phyloP scores from a whole-genome alignment of 1,140 invertebrate species.

The Drosophila ogumai region DNA sequence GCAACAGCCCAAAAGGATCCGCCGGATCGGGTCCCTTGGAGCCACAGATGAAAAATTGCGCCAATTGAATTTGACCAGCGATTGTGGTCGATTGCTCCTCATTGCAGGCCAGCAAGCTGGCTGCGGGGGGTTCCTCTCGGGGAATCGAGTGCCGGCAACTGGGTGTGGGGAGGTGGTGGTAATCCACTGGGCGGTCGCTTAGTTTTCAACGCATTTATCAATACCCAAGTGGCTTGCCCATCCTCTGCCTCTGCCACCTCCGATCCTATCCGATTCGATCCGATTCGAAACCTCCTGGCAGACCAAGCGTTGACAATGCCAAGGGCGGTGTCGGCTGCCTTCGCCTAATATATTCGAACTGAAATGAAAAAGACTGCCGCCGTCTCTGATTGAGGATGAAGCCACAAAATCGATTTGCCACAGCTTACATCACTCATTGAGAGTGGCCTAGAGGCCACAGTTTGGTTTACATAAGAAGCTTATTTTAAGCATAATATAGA shows the following conservation, averaged over 20 bases:
- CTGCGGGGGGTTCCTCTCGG: constrained; percentile 14
- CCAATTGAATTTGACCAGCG: constrained; percentile 81
- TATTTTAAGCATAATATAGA: background rate
- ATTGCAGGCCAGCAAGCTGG: constrained; percentile 38
- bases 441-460: background rate
- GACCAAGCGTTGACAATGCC: constrained; percentile 71
- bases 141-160: constrained; percentile 11
- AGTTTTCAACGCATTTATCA: constrained; percentile 83
- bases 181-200: constrained; percentile 81
- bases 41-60: constrained; percentile 79
- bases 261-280: background rate
- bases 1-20: constrained; percentile 47
- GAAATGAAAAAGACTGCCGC: constrained; percentile 32
- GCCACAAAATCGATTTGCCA: constrained; percentile 52
- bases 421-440: constrained; percentile 37
- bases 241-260: constrained; percentile 21
- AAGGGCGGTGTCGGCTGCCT: constrained; percentile 43
- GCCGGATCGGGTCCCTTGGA: constrained; percentile 67
- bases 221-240: constrained; percentile 70
- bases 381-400: constrained; percentile 49
- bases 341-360: constrained; percentile 36
- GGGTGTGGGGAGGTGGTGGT: constrained; percentile 30
- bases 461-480: background rate
- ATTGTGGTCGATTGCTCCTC: constrained; percentile 63
- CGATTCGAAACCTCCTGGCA: background rate